Evolutionary conservation across 2,113 vertebrate species (phyloP).

Genomic region (Capreolus pygargus): DNA sequence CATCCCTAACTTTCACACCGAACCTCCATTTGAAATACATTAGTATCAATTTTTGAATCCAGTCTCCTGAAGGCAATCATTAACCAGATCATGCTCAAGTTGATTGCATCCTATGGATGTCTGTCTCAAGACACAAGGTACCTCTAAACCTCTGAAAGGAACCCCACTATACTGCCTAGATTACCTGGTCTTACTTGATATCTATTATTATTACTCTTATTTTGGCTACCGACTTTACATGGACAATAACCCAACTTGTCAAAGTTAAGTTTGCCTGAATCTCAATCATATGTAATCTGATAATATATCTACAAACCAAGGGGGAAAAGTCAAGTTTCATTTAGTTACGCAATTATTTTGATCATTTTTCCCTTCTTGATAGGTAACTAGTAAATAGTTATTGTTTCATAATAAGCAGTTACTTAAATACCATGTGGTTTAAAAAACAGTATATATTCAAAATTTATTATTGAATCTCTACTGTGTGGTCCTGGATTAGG

Average conservation of each 20-base stretch:
- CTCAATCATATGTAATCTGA: neutral
- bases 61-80: neutral
- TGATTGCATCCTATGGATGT: neutral
- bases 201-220: neutral
- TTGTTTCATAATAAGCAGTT: neutral
- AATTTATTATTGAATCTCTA: neutral
- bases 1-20: neutral
- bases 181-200: neutral
- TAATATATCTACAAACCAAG: neutral
- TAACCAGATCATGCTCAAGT: neutral
- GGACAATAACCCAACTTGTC: neutral
- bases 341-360: neutral
- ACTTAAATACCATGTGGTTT: neutral
- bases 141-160: neutral
- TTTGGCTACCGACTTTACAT: neutral
- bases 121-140: neutral
- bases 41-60: neutral
- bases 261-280: neutral
- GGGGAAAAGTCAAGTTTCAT: neutral
- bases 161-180: neutral
- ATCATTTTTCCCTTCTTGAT: neutral
- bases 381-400: neutral
- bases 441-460: neutral
- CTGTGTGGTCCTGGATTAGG: neutral
- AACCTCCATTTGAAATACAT: neutral